phyloP scores from a whole-genome alignment of 2,888 invertebrate genomes.

The Eretmocerus hayati region DNA sequence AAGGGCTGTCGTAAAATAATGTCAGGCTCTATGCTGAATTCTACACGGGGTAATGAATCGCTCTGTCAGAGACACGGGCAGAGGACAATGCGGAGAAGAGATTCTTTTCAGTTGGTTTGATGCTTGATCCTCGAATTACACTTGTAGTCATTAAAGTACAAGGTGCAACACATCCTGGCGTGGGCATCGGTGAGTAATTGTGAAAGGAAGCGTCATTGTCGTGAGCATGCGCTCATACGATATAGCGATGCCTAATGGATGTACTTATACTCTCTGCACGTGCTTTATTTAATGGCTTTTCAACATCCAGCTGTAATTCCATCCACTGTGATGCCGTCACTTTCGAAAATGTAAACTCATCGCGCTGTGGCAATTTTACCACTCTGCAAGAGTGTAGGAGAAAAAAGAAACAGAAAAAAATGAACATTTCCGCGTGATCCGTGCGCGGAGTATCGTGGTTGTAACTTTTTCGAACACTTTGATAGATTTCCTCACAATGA shows the following conservation, averaged over 20 bases:
- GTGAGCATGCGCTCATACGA: not conserved
- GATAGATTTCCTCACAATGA: too few relatives aligned
- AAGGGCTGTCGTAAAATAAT: not conserved
- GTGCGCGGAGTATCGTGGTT: too few relatives aligned
- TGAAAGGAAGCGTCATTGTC: slow-evolving; percentile 8
- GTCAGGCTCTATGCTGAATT: not conserved
- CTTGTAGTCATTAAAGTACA: slow-evolving; percentile 1
- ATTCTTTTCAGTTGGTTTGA: not conserved
- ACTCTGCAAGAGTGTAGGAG: too few relatives aligned
- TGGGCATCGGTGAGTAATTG: slow-evolving; percentile 5
- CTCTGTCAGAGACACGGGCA: not conserved
- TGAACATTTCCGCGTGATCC: too few relatives aligned
- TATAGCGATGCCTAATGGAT: not conserved
- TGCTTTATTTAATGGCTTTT: too few relatives aligned
- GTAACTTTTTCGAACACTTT: too few relatives aligned
- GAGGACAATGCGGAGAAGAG: not conserved
- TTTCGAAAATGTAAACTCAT: too few relatives aligned
- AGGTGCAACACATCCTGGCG: slow-evolving; percentile 1
- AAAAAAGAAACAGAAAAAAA: too few relatives aligned
- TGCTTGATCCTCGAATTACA: not conserved
- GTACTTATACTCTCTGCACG: not conserved
- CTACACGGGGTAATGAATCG: not conserved
- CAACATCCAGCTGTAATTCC: too few relatives aligned
- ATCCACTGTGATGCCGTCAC: too few relatives aligned
- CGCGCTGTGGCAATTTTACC: too few relatives aligned